Base-by-base conservation (phyloP, 2,113 vertebrate genomes). In the Microcebus griseorufus region DNA sequence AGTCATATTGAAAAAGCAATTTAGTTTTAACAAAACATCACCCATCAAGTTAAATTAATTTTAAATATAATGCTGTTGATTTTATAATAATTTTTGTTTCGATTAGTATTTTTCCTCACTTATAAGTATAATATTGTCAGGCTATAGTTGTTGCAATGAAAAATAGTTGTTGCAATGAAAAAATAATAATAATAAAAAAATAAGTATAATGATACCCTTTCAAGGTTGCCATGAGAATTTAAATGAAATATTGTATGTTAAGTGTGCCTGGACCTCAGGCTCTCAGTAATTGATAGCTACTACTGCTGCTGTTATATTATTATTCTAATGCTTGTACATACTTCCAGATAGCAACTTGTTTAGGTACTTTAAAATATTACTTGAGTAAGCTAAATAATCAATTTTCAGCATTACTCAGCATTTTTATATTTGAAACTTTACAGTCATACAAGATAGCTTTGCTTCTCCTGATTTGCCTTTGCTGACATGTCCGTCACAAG, bases 361-460 rank as follows among this genome's bases (percentile, higher is more conserved):
- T 91, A 96, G 65, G 37, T 94, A 83, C 70, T 87, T 94, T 91
- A 88, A 97, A 79, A 48, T 85, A 67, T 95, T 97, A 73, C 39
- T 23, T 93, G 42, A 87, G 17, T 75, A 93, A 92, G 53, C 42
- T 53, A 62, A 93, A 22, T 32, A 78, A 6, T 88, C 65, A 20
- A 76, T 51, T 75, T 97, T 27, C 42, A 92, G 6, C 17, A 84
- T 96, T 95, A 55, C 45, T 42, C 39, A 95, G 45, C 45, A 72
- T 70, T 94, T 86, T 96, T 87, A 7, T 91, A 2, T 96, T 97
- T 97, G 93, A 39, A 94, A 96, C 76, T 98, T 97, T 92, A 72
- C 98, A 99, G 99, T 98, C 25, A 97, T 99, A 96, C 99, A 99
- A 97, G 99, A 99, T 94, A 99, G 98, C 94, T 98, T 95, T 18